These are phyloP conservation scores for Pteruthius melanotis DNA, from an alignment of 2,113 vertebrate genomes.

Conservation along the genomic window DNA sequence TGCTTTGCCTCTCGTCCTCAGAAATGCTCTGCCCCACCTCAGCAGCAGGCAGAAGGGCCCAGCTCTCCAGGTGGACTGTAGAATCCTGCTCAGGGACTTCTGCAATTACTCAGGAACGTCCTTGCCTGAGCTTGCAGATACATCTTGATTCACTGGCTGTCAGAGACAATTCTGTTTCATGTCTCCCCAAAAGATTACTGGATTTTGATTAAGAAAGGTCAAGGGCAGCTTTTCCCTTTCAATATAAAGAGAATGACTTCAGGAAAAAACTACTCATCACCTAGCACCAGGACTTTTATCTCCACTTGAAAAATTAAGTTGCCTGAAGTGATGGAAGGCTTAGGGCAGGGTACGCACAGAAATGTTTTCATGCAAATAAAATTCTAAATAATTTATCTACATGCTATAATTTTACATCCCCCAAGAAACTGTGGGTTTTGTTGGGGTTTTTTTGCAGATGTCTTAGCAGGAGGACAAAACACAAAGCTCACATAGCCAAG, in stretches of 20 bases:
- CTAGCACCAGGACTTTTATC: neutral
- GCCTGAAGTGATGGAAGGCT: neutral
- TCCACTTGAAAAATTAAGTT: neutral
- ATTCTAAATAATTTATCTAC: neutral
- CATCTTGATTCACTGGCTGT: slow-evolving; percentile 10
- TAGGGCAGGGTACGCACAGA: neutral
- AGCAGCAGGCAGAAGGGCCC: neutral
- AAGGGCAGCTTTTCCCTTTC: neutral
- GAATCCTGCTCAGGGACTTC: neutral
- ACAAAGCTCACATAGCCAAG: neutral
- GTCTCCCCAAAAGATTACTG: slow-evolving; percentile 34
- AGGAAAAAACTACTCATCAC: neutral
- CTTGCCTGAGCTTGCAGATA: neutral
- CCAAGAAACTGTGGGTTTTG: accelerated
- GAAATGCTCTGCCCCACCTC: accelerated
- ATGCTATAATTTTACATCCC: neutral
- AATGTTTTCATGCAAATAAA: neutral
- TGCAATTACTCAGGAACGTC: neutral
- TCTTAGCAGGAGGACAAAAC: neutral
- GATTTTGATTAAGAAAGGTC: slow-evolving; percentile 51
- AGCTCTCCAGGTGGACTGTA: neutral
- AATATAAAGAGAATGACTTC: neutral
- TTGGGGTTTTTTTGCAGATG: neutral
- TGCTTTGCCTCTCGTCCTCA: neutral
- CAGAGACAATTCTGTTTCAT: neutral